Percentiles rank a stretch among this genome's conserved stretches.
These are phyloP conservation scores for Alosa sapidissima DNA, from an alignment of 2,797 vertebrate species.

Conservation along the genomic window DNA sequence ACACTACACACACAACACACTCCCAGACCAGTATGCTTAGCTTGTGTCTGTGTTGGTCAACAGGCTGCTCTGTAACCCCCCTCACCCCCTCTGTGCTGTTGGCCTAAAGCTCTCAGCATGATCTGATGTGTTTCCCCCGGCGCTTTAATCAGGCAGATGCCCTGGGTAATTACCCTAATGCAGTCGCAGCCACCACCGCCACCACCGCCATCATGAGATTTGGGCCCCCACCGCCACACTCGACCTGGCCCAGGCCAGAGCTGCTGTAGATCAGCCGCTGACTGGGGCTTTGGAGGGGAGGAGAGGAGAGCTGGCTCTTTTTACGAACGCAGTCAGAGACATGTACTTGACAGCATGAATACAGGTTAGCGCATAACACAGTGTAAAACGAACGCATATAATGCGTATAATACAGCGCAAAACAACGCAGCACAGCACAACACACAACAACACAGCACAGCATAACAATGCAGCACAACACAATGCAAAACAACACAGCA, in stretches of 20 bases:
- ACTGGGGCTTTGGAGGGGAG: not conserved
- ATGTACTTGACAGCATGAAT: too few relatives aligned
- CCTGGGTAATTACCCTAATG: conserved; percentile 32
- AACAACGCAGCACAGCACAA: not conserved
- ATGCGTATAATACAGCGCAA: too few relatives aligned
- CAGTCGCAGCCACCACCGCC: not conserved
- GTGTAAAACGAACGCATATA: not conserved
- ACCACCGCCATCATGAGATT: conserved; percentile 27
- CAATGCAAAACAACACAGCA: not conserved
- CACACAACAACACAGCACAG: not conserved
- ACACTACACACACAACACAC: not conserved
- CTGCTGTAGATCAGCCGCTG: not conserved
- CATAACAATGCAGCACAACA: not conserved
- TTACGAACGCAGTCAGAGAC: too few relatives aligned
- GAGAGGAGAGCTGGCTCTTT: too few relatives aligned
- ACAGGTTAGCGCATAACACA: too few relatives aligned
- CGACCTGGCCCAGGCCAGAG: not conserved
- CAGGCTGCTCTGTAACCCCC: not conserved
- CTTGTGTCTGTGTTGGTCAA: not conserved
- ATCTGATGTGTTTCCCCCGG: conserved; percentile 39
- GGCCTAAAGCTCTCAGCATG: conserved; percentile 44
- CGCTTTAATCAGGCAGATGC: conserved; percentile 46
- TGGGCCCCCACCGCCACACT: conserved; percentile 10
- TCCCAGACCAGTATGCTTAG: not conserved
- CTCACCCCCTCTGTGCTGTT: not conserved